Evolutionary conservation across 2,797 vertebrate genomes (phyloP).

Genomic region (Melanotaenia pygmaea): DNA sequence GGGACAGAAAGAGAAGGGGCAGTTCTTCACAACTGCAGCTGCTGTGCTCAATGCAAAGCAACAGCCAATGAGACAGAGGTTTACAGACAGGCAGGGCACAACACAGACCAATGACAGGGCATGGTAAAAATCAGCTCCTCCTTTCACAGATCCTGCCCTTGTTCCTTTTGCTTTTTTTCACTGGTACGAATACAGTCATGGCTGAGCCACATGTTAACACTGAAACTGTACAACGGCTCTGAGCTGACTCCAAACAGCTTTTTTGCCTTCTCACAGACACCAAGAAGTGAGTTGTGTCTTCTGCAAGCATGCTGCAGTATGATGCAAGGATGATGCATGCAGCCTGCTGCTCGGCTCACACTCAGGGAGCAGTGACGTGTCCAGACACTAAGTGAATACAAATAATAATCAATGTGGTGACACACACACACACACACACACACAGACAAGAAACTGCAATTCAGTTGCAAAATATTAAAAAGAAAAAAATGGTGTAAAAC

Average conservation of each 20-base stretch:
- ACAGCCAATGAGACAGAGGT: slow-evolving; percentile 77
- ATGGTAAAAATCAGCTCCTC: slow-evolving; percentile 73
- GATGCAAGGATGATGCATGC: slow-evolving; percentile 51
- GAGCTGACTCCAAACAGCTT: slow-evolving; percentile 31
- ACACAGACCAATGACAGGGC: slow-evolving; percentile 74
- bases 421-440: slow-evolving; percentile 32
- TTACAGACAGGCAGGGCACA: slow-evolving; percentile 74
- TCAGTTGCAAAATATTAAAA: neutral
- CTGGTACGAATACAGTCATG: slow-evolving; percentile 75
- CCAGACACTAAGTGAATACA: slow-evolving; percentile 65
- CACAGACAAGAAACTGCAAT: slow-evolving; percentile 3
- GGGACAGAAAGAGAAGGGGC: slow-evolving; percentile 60
- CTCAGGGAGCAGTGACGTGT: slow-evolving; percentile 53
- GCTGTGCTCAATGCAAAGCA: slow-evolving; percentile 76
- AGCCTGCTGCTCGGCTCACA: slow-evolving; percentile 40
- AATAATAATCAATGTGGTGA: slow-evolving; percentile 62
- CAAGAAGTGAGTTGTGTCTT: slow-evolving; percentile 18
- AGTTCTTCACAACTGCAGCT: slow-evolving; percentile 82
- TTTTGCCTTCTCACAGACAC: slow-evolving; percentile 34
- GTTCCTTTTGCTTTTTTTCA: slow-evolving; percentile 62
- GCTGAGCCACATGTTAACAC: slow-evolving; percentile 77
- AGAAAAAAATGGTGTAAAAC: slow-evolving; percentile 4
- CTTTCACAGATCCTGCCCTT: slow-evolving; percentile 62
- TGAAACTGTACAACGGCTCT: slow-evolving; percentile 61
- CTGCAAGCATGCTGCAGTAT: slow-evolving; percentile 49